These are phyloP conservation scores for Anarsia innoxiella DNA, from an alignment of 2,888 invertebrate species.

Conservation along the genomic window DNA sequence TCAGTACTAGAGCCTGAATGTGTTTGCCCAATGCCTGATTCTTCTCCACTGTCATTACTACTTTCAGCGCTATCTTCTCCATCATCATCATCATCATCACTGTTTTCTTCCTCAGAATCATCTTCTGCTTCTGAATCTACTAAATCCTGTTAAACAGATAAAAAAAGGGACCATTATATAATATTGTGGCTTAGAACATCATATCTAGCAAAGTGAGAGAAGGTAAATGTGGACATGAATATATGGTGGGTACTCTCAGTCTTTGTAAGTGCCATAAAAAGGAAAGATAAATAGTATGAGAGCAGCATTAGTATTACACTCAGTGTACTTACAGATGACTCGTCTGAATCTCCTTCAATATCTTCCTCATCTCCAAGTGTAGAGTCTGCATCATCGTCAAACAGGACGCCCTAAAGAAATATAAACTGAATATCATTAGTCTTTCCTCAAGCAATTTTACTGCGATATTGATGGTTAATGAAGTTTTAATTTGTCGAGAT, in stretches of 20 bases:
- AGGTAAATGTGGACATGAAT: not conserved
- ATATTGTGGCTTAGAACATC: not conserved
- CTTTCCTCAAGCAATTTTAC: not conserved
- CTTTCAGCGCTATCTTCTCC: constrained; percentile 28
- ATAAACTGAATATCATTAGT: not conserved
- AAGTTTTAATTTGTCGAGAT: not conserved
- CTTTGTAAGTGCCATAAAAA: constrained; percentile 7
- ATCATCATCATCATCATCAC: constrained; percentile 37
- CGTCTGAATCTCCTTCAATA: constrained; percentile 28
- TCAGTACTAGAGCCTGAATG: constrained; percentile 33
- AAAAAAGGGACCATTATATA: not conserved
- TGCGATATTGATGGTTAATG: no score
- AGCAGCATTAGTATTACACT: no score
- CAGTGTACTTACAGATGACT: constrained; percentile 46
- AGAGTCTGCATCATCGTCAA: constrained; percentile 73
- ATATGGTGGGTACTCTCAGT: not conserved
- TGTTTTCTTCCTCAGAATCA: constrained; percentile 35
- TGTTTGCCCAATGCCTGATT: constrained; percentile 40
- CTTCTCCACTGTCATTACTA: constrained; percentile 46
- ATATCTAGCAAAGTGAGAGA: not conserved
- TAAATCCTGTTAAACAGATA: constrained; percentile 33
- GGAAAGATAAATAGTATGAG: no score
- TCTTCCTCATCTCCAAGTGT: constrained; percentile 42
- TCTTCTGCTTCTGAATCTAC: constrained; percentile 46
- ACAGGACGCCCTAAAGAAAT: constrained; percentile 57